A percentile compares a stretch with the other conserved stretches of the same genome.
Conservation (phyloP, 2,888 invertebrate species). For the Limnephilus rhombicus region DNA sequence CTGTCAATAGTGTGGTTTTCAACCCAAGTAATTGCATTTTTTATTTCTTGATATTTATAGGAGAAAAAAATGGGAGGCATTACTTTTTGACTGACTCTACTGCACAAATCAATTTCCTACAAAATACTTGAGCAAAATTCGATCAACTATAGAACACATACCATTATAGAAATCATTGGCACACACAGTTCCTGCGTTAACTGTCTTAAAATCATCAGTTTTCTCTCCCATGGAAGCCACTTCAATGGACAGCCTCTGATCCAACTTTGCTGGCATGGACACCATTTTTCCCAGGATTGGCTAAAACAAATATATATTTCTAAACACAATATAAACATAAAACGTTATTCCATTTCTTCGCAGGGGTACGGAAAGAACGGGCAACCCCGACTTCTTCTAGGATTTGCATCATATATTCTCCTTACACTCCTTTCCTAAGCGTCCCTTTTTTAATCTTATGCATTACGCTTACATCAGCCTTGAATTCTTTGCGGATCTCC, state of each 20-base stretch:
- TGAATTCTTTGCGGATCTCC: too few species aligned
- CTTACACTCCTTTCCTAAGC: too few species aligned
- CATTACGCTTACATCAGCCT: too few species aligned
- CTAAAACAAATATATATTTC: slow-evolving; percentile 67
- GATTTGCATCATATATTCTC: too few species aligned
- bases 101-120: neutral
- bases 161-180: slow-evolving; percentile 91
- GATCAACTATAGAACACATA: slow-evolving; percentile 67
- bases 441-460: too few species aligned
- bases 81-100: too few species aligned
- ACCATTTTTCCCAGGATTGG: slow-evolving; percentile 77
- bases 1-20: too few species aligned
- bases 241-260: slow-evolving; percentile 77
- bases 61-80: too few species aligned
- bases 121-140: neutral
- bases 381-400: too few species aligned
- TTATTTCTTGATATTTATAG: too few species aligned
- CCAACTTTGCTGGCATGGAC: slow-evolving; percentile 77
- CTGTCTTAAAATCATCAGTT: slow-evolving; percentile 76
- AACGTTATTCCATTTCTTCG: neutral
- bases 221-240: slow-evolving; percentile 72
- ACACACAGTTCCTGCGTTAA: slow-evolving; percentile 84
- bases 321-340: neutral
- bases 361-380: too few species aligned
- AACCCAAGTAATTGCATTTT: too few species aligned